phyloP scores from a whole-genome alignment of 2,888 invertebrate genomes.

The Clivina fossor region DNA sequence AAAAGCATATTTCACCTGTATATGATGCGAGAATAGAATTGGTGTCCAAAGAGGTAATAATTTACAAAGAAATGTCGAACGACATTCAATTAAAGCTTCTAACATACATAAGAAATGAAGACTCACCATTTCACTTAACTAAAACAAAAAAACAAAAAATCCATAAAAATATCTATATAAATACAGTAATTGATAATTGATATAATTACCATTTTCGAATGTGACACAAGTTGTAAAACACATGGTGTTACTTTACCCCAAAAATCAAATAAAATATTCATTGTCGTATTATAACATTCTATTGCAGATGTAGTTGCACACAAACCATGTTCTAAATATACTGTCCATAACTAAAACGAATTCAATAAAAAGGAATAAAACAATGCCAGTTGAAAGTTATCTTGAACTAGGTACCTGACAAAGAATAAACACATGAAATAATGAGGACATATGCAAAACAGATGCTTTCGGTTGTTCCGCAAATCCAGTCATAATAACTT shows the following conservation, averaged over 20 bases:
- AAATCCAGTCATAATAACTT: conserved; percentile 95
- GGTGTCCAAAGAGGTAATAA: conserved; percentile 95
- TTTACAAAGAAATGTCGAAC: conserved; percentile 89
- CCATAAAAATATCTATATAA: conserved; percentile 17
- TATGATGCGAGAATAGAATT: conserved; percentile 88
- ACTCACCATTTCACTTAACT: conserved; percentile 98
- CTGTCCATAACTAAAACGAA: conserved; percentile 81
- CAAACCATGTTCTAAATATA: conserved; percentile 91
- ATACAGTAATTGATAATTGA: conserved; percentile 21
- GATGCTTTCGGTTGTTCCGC: conserved; percentile 93
- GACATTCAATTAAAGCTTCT: conserved; percentile 93
- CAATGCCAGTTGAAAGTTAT: background rate
- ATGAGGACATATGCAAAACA: conserved; percentile 91
- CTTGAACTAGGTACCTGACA: conserved; percentile 78
- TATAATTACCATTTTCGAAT: conserved; percentile 80
- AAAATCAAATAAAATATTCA: conserved; percentile 91
- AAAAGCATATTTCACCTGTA: conserved; percentile 59
- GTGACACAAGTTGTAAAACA: conserved; percentile 87
- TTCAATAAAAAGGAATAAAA: background rate
- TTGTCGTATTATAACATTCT: conserved; percentile 72
- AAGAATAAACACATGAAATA: conserved; percentile 95
- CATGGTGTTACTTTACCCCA: conserved; percentile 98
- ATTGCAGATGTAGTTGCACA: conserved; percentile 64
- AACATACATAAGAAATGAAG: conserved; percentile 92
- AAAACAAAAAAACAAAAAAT: conserved; percentile 34